Evolutionary conservation across 2,888 invertebrate genomes (phyloP).

Genomic region (Hololepta plana): DNA sequence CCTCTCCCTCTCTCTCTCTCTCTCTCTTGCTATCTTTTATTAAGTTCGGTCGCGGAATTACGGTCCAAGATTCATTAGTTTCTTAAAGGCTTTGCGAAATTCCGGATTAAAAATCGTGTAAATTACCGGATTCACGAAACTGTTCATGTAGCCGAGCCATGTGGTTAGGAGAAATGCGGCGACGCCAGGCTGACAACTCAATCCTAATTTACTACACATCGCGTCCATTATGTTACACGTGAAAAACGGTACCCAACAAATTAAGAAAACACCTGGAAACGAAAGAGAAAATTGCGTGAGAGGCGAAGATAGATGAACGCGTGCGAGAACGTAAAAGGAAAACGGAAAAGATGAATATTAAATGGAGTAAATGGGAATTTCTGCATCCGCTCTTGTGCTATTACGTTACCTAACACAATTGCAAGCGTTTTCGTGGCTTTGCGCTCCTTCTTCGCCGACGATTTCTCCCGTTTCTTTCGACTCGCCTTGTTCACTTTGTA

Average conservation of each 20-base stretch:
- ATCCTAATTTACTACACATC: slow-evolving; percentile 72
- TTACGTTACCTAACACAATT: slow-evolving; percentile 94
- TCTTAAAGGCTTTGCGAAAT: slow-evolving; percentile 95
- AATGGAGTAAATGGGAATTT: not conserved
- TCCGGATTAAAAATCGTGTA: slow-evolving; percentile 95
- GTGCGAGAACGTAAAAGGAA: too few species aligned
- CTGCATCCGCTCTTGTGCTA: too few species aligned
- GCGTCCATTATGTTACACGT: slow-evolving; percentile 95
- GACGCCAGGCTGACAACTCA: slow-evolving; percentile 66
- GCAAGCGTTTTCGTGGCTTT: slow-evolving; percentile 98
- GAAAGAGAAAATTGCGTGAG: too few species aligned
- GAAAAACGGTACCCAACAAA: slow-evolving; percentile 99
- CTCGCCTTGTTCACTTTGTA: slow-evolving; percentile 90
- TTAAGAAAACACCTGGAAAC: slow-evolving; percentile 83
- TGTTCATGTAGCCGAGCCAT: slow-evolving; percentile 97
- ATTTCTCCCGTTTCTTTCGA: slow-evolving; percentile 86
- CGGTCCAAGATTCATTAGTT: slow-evolving; percentile 45
- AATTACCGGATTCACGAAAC: slow-evolving; percentile 83
- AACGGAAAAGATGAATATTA: slow-evolving; percentile 1
- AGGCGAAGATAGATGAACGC: too few species aligned
- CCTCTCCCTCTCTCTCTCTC: too few species aligned
- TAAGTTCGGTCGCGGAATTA: too few species aligned
- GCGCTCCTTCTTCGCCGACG: slow-evolving; percentile 83
- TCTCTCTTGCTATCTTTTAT: too few species aligned
- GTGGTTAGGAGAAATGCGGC: slow-evolving; percentile 87